Conservation (phyloP, 2,113 vertebrate species). For the Pogonocichla stellata region DNA sequence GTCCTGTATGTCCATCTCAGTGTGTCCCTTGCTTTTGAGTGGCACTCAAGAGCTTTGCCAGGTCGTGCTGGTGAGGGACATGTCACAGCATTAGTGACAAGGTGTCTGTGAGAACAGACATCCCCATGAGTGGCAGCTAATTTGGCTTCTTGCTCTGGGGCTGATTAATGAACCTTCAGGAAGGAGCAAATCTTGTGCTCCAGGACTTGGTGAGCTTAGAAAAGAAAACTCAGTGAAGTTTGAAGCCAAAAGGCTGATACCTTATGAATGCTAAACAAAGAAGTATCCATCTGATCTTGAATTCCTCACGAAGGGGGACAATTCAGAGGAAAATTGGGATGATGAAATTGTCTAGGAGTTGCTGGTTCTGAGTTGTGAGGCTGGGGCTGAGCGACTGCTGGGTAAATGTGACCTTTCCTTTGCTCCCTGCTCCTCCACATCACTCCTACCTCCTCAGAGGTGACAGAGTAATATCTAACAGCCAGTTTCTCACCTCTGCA, state of each 20-base stretch:
- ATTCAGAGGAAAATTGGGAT: neutral
- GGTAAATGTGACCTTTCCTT: neutral
- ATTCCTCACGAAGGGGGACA: neutral
- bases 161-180: neutral
- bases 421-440: neutral
- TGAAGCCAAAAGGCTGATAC: neutral
- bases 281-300: neutral
- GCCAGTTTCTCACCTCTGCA: slow-evolving; percentile 29
- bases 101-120: neutral
- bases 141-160: neutral
- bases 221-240: neutral
- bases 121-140: neutral
- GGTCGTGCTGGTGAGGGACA: neutral
- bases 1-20: neutral
- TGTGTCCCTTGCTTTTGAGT: neutral
- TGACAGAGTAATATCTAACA: slow-evolving; percentile 12
- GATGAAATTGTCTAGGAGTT: neutral
- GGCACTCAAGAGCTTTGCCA: neutral
- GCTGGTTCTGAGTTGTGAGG: neutral
- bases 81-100: neutral
- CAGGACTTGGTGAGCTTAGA: neutral
- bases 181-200: neutral
- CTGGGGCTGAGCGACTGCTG: neutral
- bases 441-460: neutral
- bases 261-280: neutral